Percentiles rank a stretch among this genome's conserved stretches.
Conservation (phyloP, 2,797 vertebrate genomes). For the Huso huso region DNA sequence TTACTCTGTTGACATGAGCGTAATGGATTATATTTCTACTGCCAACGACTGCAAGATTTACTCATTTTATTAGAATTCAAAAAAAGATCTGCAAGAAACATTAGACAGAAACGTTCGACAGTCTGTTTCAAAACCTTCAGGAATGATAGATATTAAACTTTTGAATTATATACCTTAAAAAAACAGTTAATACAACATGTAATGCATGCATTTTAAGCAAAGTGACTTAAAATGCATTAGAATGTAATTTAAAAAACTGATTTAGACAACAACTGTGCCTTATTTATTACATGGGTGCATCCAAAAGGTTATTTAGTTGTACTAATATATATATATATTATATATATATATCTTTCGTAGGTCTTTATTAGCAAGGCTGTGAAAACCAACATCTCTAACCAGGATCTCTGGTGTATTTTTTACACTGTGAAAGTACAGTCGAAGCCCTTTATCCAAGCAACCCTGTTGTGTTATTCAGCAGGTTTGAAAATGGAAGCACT, state of each 20-base stretch:
- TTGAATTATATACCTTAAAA: slow-evolving; percentile 33
- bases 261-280: neutral
- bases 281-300: slow-evolving; percentile 4
- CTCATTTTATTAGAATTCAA: slow-evolving; percentile 34
- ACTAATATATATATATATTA: no score
- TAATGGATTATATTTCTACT: slow-evolving; percentile 29
- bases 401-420: no score
- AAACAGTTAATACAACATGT: slow-evolving; percentile 25
- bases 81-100: slow-evolving; percentile 47
- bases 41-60: slow-evolving; percentile 38
- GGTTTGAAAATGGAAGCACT: no score
- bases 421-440: no score
- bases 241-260: neutral
- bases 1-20: slow-evolving; percentile 52
- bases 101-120: slow-evolving; percentile 24
- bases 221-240: slow-evolving; percentile 2
- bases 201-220: neutral
- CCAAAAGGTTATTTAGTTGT: neutral
- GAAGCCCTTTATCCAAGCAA: no score
- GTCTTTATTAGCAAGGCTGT: no score
- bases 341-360: no score
- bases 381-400: no score
- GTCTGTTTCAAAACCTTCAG: slow-evolving; percentile 2
- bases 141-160: slow-evolving; percentile 28
- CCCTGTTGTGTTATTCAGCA: no score